Base-by-base conservation (phyloP, 2,797 vertebrate genomes). In the Danio jaintianensis region DNA sequence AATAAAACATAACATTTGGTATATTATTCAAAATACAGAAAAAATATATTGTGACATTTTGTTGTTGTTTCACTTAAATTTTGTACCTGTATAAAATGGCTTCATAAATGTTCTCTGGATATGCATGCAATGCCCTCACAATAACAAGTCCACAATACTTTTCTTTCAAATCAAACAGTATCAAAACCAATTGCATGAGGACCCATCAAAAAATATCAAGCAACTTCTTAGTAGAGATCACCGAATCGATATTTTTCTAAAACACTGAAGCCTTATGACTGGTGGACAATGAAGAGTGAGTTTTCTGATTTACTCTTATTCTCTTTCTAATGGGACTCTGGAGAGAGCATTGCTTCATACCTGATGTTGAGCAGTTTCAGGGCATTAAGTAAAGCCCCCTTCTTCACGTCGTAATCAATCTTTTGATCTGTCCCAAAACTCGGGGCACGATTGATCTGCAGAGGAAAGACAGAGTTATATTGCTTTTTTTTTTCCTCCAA, bases 381-480 rank as follows among this genome's bases (percentile, higher is more conserved):
- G 18, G 97, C 94, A 85, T 98, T 96, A 84, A 97, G 91, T 80
- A 99, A 90, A 86, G 96, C 97, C 8, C 97, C 98, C 89, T 95
- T 97, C 92, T 99, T 99, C 82, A 98, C 97, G 84, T 98, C 96
- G 68, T 96, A 96, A 94, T 99, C 97, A 91, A 99, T 98, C 94
- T 97, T 99, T 93, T 99, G 97, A 91, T 99, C 97, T 0, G 97
- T 99, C 89, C 97, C 97, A 88, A 99, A 99, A 91, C 98, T 99
- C 45, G 98, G 98, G 9, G 98, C 97, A 83, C 98, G 95, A 94
- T 99, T 99, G 92, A 99, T 98, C 98, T 99, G 92, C 29, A 53
- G 13, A 45, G 59, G 18, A 89, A 74, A 0, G 7, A n/a, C 15
- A 77, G 84, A 86, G 85, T 78, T 83, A 36, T 48, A 64, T 71